These are phyloP conservation scores for Agrypnia vestita DNA, from an alignment of 1,140 invertebrate species.

Conservation along the genomic window DNA sequence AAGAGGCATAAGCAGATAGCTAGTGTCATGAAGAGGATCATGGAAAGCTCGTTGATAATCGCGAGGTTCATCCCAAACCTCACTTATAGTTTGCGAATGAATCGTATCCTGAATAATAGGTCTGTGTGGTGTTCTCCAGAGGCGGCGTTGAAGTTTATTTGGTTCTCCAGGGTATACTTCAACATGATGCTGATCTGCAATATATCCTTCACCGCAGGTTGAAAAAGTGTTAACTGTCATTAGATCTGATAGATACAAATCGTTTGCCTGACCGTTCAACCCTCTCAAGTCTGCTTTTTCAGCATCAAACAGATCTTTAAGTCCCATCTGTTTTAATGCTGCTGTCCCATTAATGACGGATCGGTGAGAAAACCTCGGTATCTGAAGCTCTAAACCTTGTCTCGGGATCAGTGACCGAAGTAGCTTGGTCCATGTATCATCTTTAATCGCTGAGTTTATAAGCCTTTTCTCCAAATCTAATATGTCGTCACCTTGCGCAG, in stretches of 20 bases:
- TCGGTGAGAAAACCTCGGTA: constrained; percentile 87
- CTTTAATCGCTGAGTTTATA: constrained; percentile 77
- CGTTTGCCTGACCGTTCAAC: constrained; percentile 82
- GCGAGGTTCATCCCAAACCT: constrained; percentile 69
- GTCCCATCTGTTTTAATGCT: constrained; percentile 84
- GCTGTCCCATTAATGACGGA: constrained; percentile 85
- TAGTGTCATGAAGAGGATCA: constrained; percentile 76
- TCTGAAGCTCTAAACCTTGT: constrained; percentile 83
- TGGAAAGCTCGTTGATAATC: constrained; percentile 76
- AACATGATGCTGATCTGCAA: constrained; percentile 82
- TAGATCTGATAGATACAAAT: constrained; percentile 85
- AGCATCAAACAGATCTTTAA: constrained; percentile 83
- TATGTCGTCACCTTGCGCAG: constrained; percentile 83
- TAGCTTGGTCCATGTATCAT: constrained; percentile 82
- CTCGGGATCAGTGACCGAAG: constrained; percentile 82
- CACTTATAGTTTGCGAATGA: constrained; percentile 63
- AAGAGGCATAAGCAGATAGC: constrained; percentile 76
- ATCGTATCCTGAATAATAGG: constrained; percentile 54
- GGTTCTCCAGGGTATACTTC: constrained; percentile 84
- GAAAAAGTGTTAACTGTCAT: constrained; percentile 85
- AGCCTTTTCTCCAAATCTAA: constrained; percentile 81
- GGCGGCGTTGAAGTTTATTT: constrained; percentile 56
- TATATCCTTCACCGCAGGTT: constrained; percentile 83
- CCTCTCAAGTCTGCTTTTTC: constrained; percentile 85
- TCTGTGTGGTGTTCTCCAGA: constrained; percentile 52